Conservation (phyloP, 2,113 vertebrate species). For the Percina caprodes region DNA sequence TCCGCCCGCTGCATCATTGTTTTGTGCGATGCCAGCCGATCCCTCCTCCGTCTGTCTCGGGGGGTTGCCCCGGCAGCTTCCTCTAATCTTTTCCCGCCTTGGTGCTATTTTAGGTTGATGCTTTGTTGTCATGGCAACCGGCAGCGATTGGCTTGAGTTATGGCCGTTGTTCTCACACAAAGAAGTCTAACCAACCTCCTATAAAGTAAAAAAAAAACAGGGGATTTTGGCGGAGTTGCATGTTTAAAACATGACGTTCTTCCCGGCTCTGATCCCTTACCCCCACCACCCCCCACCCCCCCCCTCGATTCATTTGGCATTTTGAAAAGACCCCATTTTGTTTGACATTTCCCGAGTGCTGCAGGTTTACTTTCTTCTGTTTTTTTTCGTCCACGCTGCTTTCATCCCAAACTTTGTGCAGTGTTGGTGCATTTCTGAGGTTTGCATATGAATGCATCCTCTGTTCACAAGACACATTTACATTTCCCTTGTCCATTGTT, state of each 20-base stretch:
- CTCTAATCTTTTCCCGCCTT: constrained; percentile 53
- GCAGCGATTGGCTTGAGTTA: constrained; percentile 30
- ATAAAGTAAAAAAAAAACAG: background rate
- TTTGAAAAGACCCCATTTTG: constrained; percentile 31
- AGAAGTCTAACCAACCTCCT: constrained; percentile 5
- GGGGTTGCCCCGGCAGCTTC: constrained; percentile 48
- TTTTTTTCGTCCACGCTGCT: background rate
- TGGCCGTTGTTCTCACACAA: constrained; percentile 24
- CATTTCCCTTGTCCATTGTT: constrained; percentile 49
- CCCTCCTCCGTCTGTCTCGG: background rate
- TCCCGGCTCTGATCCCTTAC: background rate
- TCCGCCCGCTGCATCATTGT: constrained; percentile 2
- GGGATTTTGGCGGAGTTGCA: background rate
- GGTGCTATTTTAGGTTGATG: constrained; percentile 57
- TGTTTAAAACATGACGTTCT: constrained; percentile 31
- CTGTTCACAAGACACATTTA: constrained; percentile 52
- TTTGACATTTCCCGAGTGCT: constrained; percentile 53
- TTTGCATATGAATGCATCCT: constrained; percentile 58
- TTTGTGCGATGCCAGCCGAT: background rate
- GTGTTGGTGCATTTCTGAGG: constrained; percentile 13
- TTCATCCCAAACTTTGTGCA: constrained; percentile 36
- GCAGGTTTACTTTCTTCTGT: constrained; percentile 17
- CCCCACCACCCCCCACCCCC: background rate
- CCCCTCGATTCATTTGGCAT: constrained; percentile 14
- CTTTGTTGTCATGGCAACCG: constrained; percentile 68